phyloP scores from a whole-genome alignment of 2,113 vertebrate genomes.

The Epinephelus lanceolatus region DNA sequence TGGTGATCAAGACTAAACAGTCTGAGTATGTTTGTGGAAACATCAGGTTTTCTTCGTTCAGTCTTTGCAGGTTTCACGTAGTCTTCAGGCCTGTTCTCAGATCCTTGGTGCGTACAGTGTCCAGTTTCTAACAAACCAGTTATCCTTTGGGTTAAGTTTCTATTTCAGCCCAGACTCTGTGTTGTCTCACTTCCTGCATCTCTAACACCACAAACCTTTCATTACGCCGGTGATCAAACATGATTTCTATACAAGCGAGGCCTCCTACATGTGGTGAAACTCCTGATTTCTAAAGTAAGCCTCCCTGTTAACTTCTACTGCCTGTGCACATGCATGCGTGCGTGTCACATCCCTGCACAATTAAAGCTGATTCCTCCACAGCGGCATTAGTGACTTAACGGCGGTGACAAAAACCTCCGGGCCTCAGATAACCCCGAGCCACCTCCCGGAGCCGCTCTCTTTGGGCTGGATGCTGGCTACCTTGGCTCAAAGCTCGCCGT shows the following conservation, averaged over 20 bases:
- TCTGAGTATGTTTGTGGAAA: background rate
- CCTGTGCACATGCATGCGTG: background rate
- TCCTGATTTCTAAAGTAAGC: constrained; percentile 47
- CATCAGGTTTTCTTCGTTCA: background rate
- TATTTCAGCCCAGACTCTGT: background rate
- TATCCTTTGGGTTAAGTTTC: too few relatives aligned
- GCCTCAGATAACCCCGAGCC: constrained; percentile 75
- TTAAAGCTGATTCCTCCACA: constrained; percentile 75
- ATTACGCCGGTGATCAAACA: constrained; percentile 2
- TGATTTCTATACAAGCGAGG: constrained; percentile 4
- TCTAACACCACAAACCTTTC: constrained; percentile 6
- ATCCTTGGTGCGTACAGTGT: too few relatives aligned
- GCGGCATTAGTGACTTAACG: constrained; percentile 66
- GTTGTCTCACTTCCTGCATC: background rate
- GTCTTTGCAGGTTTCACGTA: background rate
- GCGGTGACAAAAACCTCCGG: constrained; percentile 35
- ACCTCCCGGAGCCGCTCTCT: constrained; percentile 56
- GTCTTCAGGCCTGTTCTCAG: background rate
- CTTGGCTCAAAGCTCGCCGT: constrained; percentile 53
- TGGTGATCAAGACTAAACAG: background rate
- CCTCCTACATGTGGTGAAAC: constrained; percentile 34
- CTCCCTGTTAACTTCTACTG: constrained; percentile 12
- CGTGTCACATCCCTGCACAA: constrained; percentile 47
- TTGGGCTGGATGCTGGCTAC: constrained; percentile 40
- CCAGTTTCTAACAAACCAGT: too few relatives aligned